Base-by-base conservation (phyloP, 2,888 invertebrate genomes). In the Ypsolopha sequella region DNA sequence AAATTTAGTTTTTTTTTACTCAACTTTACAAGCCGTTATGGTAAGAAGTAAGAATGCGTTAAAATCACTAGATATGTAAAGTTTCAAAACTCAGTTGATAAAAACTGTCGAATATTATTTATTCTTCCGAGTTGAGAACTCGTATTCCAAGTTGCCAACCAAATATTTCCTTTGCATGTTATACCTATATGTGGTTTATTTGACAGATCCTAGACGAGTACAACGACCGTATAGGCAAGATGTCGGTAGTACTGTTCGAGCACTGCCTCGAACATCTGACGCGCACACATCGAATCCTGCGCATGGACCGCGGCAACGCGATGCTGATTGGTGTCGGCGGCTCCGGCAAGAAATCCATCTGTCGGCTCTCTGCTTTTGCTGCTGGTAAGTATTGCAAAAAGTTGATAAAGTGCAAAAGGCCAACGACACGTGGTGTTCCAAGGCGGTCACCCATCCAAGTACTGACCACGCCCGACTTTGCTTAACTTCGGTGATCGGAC, bases 261-360 rank as follows among this genome's bases (percentile, higher is more conserved):
- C 96, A 97, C 68, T 97, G 96, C 43, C 77, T 97, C 50, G 96
- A 97, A 67, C 97, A 98, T 73, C 71, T 97, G 64, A 97, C 95
- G 0, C 88, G 97, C 46, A 90, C 96, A 9, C 96, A 97, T 62
- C 91, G 97, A 24, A 92, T 93, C 0, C 81, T 97, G 54, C 89
- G 97, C 56, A 92, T 96, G 91, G 90, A 93, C 65, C 81, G 92
- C 56, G 96, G 96, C 0, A 95, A 97, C 69, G 91, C 93, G 6
- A 87, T 97, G 76, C 81, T 97, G 41, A 92, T 97, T 10, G 97
- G 97, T 8, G 94, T 95, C 1, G 96, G 95, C 2, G 97, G 97
- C 14, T 92, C 94, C 61, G 97, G 97, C 14, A 97, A 97, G 77
- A 92, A 93, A 65, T 91, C 92, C 56, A 88, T 97, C 24, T 92